phyloP scores from a whole-genome alignment of 1,140 invertebrate species.

The Homalodisca vitripennis region DNA sequence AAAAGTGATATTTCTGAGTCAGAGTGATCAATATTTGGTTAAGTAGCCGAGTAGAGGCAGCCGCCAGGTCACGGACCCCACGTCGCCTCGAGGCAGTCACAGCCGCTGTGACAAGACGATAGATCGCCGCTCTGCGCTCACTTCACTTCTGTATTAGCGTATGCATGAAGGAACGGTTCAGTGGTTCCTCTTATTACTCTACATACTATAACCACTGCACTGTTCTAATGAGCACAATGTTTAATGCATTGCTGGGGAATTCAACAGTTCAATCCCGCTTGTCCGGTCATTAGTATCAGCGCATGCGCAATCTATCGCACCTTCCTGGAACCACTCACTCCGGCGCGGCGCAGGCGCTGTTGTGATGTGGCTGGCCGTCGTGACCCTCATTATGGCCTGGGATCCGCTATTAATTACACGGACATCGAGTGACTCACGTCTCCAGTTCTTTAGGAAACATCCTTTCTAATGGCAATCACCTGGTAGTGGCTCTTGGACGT shows the following conservation, averaged over 20 bases:
- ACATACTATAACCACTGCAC: conserved; percentile 3
- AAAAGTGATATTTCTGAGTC: no score
- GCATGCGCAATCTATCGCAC: background rate
- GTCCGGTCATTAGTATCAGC: background rate
- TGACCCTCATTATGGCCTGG: no score
- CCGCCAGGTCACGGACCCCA: background rate
- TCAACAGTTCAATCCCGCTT: conserved; percentile 10
- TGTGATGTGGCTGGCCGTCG: no score
- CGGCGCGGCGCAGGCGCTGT: background rate
- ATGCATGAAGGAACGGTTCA: conserved; percentile 14
- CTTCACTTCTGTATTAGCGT: conserved; percentile 1
- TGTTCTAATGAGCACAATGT: conserved; percentile 12
- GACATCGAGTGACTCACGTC: no score
- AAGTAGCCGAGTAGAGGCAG: no score
- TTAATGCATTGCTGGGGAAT: background rate
- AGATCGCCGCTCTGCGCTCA: background rate
- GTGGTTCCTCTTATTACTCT: conserved; percentile 16
- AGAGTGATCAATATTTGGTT: no score
- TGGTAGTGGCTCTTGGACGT: no score
- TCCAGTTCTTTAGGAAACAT: no score
- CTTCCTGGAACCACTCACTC: background rate
- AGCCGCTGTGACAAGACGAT: background rate
- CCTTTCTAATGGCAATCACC: no score
- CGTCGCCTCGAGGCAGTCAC: background rate
- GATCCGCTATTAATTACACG: no score